Base-by-base conservation (phyloP, 1,140 invertebrate genomes). In the Andrena cerasifolii region DNA sequence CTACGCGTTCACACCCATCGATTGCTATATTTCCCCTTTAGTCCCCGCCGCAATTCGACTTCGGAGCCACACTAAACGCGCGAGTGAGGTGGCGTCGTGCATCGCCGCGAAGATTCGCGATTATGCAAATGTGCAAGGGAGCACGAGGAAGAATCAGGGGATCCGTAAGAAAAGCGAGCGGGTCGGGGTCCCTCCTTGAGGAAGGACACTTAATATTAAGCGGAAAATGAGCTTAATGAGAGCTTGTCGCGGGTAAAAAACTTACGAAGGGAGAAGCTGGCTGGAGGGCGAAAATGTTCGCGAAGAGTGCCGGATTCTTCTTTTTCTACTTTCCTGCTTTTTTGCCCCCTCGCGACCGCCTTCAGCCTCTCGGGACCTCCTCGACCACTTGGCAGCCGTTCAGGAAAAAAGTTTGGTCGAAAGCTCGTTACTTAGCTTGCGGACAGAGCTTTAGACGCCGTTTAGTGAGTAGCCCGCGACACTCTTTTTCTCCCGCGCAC, bases 401-500 rank as follows among this genome's bases (percentile, higher is more conserved):
- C 88, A 87, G 85, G 70, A 86, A 89, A 88, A 86, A 86, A 86
- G 83, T 85, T 85, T 83, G 79, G 84, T 80, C 80, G 77, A 88
- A 88, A 86, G 87, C 84, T 88, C 83, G 88, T 88, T 89, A 88
- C 85, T 89, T 87, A 86, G 84, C 82, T 86, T 81, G 85, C 85
- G 86, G 83, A 86, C 85, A 86, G 76, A 85, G 83, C 86, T 87
- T 87, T 83, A 86, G 85, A 77, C 83, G 78, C 81, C 84, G 85
- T 86, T 83, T 84, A 85, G 79, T 49, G 79, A 86, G 75, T 82
- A 72, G 75, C 71, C 56, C 58, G 28, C 63, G 79, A 79, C 76
- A 85, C 79, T 76, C 83, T 74, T 56, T 40, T 54, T 72, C 45
- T 45, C 43, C 10, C 56, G 66, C 43, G 31, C 75, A 43, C 66